Conservation (phyloP, 2,888 invertebrate species). For the Eupithecia abbreviata region DNA sequence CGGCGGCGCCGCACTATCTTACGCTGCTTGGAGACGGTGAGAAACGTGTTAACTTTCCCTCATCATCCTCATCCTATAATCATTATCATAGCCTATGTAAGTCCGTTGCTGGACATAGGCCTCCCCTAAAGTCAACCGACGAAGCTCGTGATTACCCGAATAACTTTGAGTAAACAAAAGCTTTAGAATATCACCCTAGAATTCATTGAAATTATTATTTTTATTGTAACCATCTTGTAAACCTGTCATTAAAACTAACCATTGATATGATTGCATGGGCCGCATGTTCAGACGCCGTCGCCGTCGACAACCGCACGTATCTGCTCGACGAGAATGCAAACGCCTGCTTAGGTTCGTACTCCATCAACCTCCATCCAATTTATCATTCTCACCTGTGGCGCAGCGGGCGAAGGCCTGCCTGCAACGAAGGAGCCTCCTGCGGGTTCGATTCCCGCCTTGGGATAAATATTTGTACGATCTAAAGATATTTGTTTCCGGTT, state of each 20-base stretch:
- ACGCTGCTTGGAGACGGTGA: constrained; percentile 75
- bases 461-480: no score
- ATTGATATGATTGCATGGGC: constrained; percentile 65
- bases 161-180: neutral
- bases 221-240: neutral
- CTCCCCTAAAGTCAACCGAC: neutral
- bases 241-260: constrained; percentile 53
- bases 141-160: neutral
- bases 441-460: neutral
- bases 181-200: neutral
- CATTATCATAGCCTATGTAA: no score
- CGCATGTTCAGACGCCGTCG: constrained; percentile 87
- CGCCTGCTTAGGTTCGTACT: constrained; percentile 74
- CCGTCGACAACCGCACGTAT: constrained; percentile 91
- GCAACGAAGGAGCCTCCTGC: no score
- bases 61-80: no score
- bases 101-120: no score
- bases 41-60: constrained; percentile 11
- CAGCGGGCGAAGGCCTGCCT: no score
- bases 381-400: no score
- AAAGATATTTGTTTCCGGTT: no score
- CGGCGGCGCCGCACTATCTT: constrained; percentile 73
- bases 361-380: constrained; percentile 38
- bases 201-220: neutral
- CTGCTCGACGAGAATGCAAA: constrained; percentile 90